phyloP scores from a whole-genome alignment of 2,797 vertebrate genomes.

The Gadopsis marmoratus region DNA sequence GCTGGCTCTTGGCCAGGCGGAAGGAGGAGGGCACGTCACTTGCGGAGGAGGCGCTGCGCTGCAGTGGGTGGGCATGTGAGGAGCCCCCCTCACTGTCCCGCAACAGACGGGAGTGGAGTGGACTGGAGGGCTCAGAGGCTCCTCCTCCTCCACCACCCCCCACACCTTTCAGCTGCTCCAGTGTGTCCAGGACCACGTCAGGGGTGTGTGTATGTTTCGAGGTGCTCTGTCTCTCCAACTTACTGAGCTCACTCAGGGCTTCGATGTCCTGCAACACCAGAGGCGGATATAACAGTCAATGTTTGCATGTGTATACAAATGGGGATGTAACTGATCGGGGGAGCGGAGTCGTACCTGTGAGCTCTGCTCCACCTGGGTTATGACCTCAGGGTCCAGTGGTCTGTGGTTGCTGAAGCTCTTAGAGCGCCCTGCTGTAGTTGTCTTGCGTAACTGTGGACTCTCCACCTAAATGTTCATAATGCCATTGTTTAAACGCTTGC shows the following conservation, averaged over 20 bases:
- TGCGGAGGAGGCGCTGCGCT: constrained; percentile 95
- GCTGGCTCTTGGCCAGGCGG: constrained; percentile 88
- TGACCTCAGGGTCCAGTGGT: constrained; percentile 94
- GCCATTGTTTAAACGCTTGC: background rate
- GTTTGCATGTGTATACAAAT: background rate
- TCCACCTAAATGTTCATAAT: constrained; percentile 83
- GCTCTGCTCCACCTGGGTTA: constrained; percentile 89
- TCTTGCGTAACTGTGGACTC: constrained; percentile 94
- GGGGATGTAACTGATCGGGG: background rate
- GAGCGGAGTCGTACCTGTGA: constrained; percentile 74
- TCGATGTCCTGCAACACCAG: constrained; percentile 90
- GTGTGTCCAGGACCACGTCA: constrained; percentile 96
- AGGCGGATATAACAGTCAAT: constrained; percentile 6
- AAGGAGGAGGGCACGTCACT: constrained; percentile 96
- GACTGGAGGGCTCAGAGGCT: constrained; percentile 95
- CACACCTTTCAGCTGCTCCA: constrained; percentile 95
- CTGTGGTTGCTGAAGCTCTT: constrained; percentile 99
- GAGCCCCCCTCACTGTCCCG: constrained; percentile 88
- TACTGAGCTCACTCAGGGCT: constrained; percentile 92
- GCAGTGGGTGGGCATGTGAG: constrained; percentile 86
- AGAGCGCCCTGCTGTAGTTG: constrained; percentile 91
- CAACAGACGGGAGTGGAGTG: constrained; percentile 94
- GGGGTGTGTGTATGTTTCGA: constrained; percentile 93
- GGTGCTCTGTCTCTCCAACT: constrained; percentile 92
- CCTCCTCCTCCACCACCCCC: constrained; percentile 82